Conservation (phyloP, 1,140 invertebrate genomes). For the Eumeta japonica region DNA sequence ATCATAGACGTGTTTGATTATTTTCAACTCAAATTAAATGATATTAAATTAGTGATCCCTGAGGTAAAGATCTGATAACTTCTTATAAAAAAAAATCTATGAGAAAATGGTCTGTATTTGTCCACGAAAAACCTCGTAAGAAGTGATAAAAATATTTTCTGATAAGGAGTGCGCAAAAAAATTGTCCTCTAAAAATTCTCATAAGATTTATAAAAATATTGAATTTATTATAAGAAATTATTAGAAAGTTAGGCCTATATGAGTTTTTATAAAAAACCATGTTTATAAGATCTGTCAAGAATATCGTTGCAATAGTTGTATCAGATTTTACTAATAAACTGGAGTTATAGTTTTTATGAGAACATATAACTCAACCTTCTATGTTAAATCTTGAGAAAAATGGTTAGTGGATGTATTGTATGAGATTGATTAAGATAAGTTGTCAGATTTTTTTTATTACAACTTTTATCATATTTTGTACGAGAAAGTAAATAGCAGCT, state of each 20-base stretch:
- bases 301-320: slow-evolving; percentile 1
- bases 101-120: neutral
- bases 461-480: neutral
- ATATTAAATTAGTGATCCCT: no score
- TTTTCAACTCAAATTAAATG: no score
- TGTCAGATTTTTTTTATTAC: neutral
- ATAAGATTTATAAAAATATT: slow-evolving; percentile 1
- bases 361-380: neutral
- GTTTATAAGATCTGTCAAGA: neutral
- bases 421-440: neutral
- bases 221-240: neutral
- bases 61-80: neutral
- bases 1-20: no score
- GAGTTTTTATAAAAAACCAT: slow-evolving; percentile 1
- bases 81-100: slow-evolving; percentile 1
- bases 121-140: neutral
- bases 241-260: neutral
- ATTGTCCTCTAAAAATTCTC: slow-evolving; percentile 1
- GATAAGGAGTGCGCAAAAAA: neutral
- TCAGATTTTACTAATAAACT: slow-evolving; percentile 1
- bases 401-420: neutral
- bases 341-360: neutral
- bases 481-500: no score
- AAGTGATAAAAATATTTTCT: neutral
- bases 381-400: neutral